Percentiles rank a stretch among this genome's conserved stretches.
Conservation (phyloP, 1,140 invertebrate species). For the Steinernema feltiae region DNA sequence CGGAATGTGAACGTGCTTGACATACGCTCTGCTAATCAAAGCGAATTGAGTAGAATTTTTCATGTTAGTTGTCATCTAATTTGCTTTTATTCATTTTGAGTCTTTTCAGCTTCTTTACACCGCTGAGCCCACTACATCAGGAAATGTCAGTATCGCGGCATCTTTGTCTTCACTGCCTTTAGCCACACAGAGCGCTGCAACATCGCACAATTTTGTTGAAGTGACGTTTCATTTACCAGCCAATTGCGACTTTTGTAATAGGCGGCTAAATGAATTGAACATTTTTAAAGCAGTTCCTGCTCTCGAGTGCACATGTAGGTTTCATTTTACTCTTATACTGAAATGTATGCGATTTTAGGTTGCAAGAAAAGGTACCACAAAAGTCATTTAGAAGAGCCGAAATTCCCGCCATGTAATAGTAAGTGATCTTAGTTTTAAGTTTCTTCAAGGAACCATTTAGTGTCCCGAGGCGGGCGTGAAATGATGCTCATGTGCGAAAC, state of each 20-base stretch:
- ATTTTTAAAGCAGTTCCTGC: not conserved
- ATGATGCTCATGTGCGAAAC: not conserved
- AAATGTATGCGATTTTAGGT: constrained; percentile 78
- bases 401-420: constrained; percentile 28
- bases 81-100: constrained; percentile 4
- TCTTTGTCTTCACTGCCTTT: not conserved
- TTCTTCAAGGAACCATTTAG: not conserved
- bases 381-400: constrained; percentile 22
- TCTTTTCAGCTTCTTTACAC: not conserved
- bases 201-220: constrained; percentile 78
- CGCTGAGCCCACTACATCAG: constrained; percentile 9
- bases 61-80: not conserved
- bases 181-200: not conserved
- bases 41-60: constrained; percentile 27
- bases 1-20: not conserved
- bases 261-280: constrained; percentile 66
- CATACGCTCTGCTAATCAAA: constrained; percentile 10
- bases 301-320: constrained; percentile 6
- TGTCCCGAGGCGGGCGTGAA: not conserved
- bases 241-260: constrained; percentile 90
- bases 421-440: constrained; percentile 10
- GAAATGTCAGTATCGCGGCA: not conserved
- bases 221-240: constrained; percentile 96
- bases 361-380: constrained; percentile 22
- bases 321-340: constrained; percentile 83